These are phyloP conservation scores for Drosophila eugracilis DNA, from an alignment of 1,140 invertebrate species.

Conservation along the genomic window DNA sequence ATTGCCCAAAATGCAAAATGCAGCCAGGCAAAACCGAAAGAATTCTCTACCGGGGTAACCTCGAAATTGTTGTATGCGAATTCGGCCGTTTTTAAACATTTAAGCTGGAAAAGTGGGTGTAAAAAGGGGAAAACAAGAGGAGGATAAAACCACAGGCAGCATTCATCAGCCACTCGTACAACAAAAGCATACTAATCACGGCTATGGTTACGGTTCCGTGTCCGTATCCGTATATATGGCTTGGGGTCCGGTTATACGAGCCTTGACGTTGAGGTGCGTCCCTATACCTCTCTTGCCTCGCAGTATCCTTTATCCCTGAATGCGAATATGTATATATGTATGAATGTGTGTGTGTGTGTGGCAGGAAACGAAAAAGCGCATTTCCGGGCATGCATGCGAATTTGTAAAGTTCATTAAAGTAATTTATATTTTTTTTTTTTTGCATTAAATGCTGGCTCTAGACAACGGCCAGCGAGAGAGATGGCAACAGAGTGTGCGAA, in stretches of 20 bases:
- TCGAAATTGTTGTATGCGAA: slow-evolving; percentile 35
- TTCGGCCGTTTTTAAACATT: slow-evolving; percentile 46
- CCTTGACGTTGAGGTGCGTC: slow-evolving; percentile 60
- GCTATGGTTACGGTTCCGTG: slow-evolving; percentile 53
- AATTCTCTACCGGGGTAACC: slow-evolving; percentile 17
- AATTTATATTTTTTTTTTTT: slow-evolving; percentile 77
- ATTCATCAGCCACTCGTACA: slow-evolving; percentile 68
- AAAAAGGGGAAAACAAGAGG: background rate
- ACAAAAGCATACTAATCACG: slow-evolving; percentile 80
- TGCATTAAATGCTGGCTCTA: slow-evolving; percentile 69
- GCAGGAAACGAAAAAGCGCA: slow-evolving; percentile 78
- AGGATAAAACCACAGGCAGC: slow-evolving; percentile 64
- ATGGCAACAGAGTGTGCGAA: slow-evolving; percentile 9
- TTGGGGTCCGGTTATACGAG: slow-evolving; percentile 34
- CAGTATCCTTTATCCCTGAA: background rate
- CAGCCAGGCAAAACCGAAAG: slow-evolving; percentile 9
- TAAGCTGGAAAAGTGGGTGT: slow-evolving; percentile 5
- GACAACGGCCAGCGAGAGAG: slow-evolving; percentile 42
- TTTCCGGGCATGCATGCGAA: slow-evolving; percentile 79
- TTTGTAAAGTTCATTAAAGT: slow-evolving; percentile 84
- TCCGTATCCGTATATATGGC: slow-evolving; percentile 36
- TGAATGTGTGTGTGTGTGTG: slow-evolving; percentile 30
- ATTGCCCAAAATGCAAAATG: background rate
- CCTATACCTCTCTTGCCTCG: slow-evolving; percentile 4
- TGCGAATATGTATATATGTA: background rate